Percentiles rank a stretch among this genome's conserved stretches.
Conservation (phyloP, 2,113 vertebrate genomes). For the Grammatotria lemairii region DNA sequence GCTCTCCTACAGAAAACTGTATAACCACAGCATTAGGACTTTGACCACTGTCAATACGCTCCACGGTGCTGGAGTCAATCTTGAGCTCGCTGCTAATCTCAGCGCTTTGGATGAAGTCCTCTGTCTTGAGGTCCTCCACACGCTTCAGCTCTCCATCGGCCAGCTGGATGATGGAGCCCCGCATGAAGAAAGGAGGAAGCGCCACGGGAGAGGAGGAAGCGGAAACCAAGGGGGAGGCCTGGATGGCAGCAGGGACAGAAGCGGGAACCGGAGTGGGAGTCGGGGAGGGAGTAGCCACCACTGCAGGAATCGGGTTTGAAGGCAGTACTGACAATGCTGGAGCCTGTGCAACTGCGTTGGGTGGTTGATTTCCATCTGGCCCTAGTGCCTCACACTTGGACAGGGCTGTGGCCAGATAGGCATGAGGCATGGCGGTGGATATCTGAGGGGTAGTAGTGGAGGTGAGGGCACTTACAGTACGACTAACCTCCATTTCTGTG, state of each 20-base stretch:
- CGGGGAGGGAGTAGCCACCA: conserved; percentile 54
- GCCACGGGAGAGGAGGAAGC: conserved; percentile 74
- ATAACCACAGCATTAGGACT: conserved; percentile 89
- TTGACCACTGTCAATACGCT: conserved; percentile 88
- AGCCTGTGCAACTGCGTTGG: conserved; percentile 50
- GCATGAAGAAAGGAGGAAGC: conserved; percentile 93
- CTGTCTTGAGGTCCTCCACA: conserved; percentile 96
- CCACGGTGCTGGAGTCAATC: conserved; percentile 98
- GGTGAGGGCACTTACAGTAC: conserved; percentile 77
- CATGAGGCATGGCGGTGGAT: conserved; percentile 86
- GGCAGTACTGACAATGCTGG: conserved; percentile 76
- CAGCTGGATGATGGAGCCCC: conserved; percentile 97
- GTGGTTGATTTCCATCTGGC: conserved; percentile 47
- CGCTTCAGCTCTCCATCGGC: conserved; percentile 95
- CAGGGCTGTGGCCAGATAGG: conserved; percentile 85
- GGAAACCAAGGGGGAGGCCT: conserved; percentile 80
- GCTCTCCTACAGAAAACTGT: conserved; percentile 95
- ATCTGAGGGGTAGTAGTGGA: conserved; percentile 79
- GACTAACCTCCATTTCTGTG: conserved; percentile 75
- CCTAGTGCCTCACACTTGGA: conserved; percentile 82
- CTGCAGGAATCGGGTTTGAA: conserved; percentile 41
- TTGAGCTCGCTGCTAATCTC: conserved; percentile 96
- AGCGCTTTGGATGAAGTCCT: conserved; percentile 98
- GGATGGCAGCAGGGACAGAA: conserved; percentile 54
- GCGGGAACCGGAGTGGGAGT: conserved; percentile 50